These are phyloP conservation scores for Ormyrus labotus DNA, from an alignment of 2,888 invertebrate genomes.

Conservation along the genomic window DNA sequence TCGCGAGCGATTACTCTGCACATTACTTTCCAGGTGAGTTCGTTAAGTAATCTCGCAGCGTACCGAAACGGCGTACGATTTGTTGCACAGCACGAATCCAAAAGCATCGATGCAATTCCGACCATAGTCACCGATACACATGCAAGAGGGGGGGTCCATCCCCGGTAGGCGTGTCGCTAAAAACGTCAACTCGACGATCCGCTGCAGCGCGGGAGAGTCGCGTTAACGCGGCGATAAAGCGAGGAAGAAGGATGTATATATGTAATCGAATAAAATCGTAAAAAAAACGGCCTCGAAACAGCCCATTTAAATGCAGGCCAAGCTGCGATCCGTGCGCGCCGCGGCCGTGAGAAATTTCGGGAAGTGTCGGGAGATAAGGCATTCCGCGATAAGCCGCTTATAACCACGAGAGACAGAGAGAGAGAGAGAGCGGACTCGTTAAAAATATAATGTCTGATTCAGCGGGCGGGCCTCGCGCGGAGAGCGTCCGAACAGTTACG, in stretches of 20 bases:
- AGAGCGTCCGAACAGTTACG: background rate
- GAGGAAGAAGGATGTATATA: background rate
- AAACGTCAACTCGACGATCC: conserved; percentile 16
- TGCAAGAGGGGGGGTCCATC: conserved; percentile 21
- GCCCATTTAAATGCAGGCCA: too few relatives aligned
- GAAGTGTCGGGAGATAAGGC: background rate
- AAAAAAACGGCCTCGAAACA: background rate
- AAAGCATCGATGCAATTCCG: conserved; percentile 57
- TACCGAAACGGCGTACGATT: too few relatives aligned
- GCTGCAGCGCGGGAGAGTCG: background rate
- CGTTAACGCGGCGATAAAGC: conserved; percentile 2
- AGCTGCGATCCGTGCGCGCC: too few relatives aligned
- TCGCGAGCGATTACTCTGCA: too few relatives aligned
- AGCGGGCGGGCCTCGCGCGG: too few relatives aligned
- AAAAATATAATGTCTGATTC: conserved; percentile 7
- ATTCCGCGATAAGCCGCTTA: background rate
- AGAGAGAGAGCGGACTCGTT: background rate
- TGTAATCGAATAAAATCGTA: background rate
- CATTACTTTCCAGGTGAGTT: too few relatives aligned
- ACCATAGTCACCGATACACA: conserved; percentile 54
- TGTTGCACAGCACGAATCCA: background rate
- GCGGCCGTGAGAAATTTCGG: background rate
- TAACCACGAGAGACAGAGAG: too few relatives aligned
- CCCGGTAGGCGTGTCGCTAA: conserved; percentile 57
- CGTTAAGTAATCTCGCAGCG: too few relatives aligned